Conservation (phyloP, 2,888 invertebrate genomes). For the Drosophila rubida region DNA sequence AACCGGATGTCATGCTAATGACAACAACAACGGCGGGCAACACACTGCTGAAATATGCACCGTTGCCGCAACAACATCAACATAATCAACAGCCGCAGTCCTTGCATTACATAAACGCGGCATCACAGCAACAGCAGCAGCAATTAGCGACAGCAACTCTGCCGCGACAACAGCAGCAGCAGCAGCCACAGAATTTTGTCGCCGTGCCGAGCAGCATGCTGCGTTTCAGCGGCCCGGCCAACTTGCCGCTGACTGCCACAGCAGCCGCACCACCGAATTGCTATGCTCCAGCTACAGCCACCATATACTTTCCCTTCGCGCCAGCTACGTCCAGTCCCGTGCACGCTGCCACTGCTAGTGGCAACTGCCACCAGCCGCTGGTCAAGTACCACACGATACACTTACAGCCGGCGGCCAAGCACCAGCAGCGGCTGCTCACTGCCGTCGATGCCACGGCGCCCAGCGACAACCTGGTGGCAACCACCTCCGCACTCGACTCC, state of each 20-base stretch:
- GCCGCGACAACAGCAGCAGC: slow-evolving; percentile 71
- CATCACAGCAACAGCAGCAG: slow-evolving; percentile 61
- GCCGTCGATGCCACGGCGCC: slow-evolving; percentile 34
- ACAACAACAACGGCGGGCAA: slow-evolving; percentile 76
- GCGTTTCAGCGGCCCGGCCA: slow-evolving; percentile 67
- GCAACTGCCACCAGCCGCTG: slow-evolving; percentile 75
- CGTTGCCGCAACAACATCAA: slow-evolving; percentile 55
- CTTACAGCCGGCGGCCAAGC: slow-evolving; percentile 78
- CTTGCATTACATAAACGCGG: slow-evolving; percentile 67
- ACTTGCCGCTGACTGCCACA: slow-evolving; percentile 54
- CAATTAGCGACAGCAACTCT: slow-evolving; percentile 73
- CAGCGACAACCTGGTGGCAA: slow-evolving; percentile 39
- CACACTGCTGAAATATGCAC: slow-evolving; percentile 60
- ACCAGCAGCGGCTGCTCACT: slow-evolving; percentile 60
- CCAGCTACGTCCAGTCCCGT: slow-evolving; percentile 49
- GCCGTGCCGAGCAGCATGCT: slow-evolving; percentile 82
- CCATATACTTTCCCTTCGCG: slow-evolving; percentile 83
- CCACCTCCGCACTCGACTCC: slow-evolving; percentile 58
- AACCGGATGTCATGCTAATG: slow-evolving; percentile 80
- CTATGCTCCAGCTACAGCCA: slow-evolving; percentile 80
- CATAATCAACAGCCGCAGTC: slow-evolving; percentile 42
- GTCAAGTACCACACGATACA: slow-evolving; percentile 85
- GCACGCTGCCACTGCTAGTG: slow-evolving; percentile 10
- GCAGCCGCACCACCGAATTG: slow-evolving; percentile 69
- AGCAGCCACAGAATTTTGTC: slow-evolving; percentile 74